Base-by-base conservation (phyloP, 2,797 vertebrate species). In the Staurois parvus region DNA sequence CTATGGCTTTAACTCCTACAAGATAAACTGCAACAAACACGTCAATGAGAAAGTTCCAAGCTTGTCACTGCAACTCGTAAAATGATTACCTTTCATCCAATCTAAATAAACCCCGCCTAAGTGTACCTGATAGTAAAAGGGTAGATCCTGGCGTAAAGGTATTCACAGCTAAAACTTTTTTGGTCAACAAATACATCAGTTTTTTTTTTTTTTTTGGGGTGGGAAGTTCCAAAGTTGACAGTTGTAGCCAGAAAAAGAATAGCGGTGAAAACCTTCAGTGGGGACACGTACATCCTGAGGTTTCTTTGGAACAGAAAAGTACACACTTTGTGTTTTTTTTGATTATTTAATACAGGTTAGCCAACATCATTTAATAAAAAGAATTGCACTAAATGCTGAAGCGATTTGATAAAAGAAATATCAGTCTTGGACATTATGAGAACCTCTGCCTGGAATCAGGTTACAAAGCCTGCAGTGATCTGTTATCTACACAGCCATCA, bases 71-170 rank as follows among this genome's bases (percentile, higher is more conserved):
- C 29, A 26, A 30, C 67, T 29, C 15, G 48, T 59, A 72, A 64
- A 77, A 72, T 30, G 75, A 21, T 40, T 8, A 84, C 74, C 75
- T 77, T 84, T 68, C 4, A 26, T 34, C 72, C 52, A 56, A 84
- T 69, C 7, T 76, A 48, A 32, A 76, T 40, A 69, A 12, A 32
- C 64, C 74, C 11, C 73, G 32, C 82, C 82, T 73, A 11, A 4
- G 64, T 34, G 21, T 83, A 74, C 24, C 72, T 69, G 62, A 45
- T 26, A 66, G 26, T 19, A 52, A 62, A 82, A n/a, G 59, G 56
- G 34, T 21, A 72, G 45, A 7, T 56, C 24, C 79, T 37, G 37
- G 17, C 32, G 17, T 52, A 21, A 59, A 59, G 21, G 5, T 13
- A 1, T 24, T 0, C 2, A 5, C 0, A n/a, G 9, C 0, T 1